Percentiles rank a stretch among this genome's conserved stretches.
These are phyloP conservation scores for Aphidius gifuensis DNA, from an alignment of 1,140 invertebrate species.

Conservation along the genomic window DNA sequence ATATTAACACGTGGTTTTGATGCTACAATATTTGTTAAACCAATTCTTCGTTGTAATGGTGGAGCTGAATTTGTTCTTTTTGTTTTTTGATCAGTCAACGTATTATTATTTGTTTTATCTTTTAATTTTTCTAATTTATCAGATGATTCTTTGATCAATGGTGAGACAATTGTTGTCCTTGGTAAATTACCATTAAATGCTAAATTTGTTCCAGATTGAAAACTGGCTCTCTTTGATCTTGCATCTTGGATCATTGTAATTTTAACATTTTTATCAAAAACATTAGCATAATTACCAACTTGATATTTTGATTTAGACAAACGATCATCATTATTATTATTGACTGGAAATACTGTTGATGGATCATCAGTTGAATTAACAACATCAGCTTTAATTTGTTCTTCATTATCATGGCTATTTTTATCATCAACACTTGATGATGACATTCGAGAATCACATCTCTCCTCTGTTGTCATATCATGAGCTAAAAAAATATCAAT, in stretches of 20 bases:
- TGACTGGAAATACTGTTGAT: too few relatives aligned
- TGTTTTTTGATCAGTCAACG: slow-evolving; percentile 14
- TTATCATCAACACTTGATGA: slow-evolving; percentile 20
- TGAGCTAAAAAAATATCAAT: slow-evolving; percentile 59
- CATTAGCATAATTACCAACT: too few relatives aligned
- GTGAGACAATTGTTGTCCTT: slow-evolving; percentile 5
- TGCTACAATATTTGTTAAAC: slow-evolving; percentile 17
- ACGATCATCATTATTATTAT: not conserved
- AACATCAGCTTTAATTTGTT: not conserved
- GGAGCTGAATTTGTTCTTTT: slow-evolving; percentile 44
- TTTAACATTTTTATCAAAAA: not conserved
- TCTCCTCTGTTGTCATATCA: slow-evolving; percentile 41
- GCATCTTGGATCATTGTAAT: slow-evolving; percentile 27
- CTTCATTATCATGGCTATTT: not conserved
- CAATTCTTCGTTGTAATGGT: slow-evolving; percentile 29
- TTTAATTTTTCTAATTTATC: not conserved
- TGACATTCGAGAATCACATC: slow-evolving; percentile 42
- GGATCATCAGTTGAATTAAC: slow-evolving; percentile 6
- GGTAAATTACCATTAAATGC: slow-evolving; percentile 37
- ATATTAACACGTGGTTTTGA: slow-evolving; percentile 36
- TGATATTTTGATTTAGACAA: not conserved
- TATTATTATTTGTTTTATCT: not conserved
- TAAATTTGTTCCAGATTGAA: slow-evolving; percentile 41
- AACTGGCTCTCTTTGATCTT: slow-evolving; percentile 42
- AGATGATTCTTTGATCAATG: slow-evolving; percentile 8